phyloP scores from a whole-genome alignment of 1,140 invertebrate genomes.

The Hyles vespertilio region DNA sequence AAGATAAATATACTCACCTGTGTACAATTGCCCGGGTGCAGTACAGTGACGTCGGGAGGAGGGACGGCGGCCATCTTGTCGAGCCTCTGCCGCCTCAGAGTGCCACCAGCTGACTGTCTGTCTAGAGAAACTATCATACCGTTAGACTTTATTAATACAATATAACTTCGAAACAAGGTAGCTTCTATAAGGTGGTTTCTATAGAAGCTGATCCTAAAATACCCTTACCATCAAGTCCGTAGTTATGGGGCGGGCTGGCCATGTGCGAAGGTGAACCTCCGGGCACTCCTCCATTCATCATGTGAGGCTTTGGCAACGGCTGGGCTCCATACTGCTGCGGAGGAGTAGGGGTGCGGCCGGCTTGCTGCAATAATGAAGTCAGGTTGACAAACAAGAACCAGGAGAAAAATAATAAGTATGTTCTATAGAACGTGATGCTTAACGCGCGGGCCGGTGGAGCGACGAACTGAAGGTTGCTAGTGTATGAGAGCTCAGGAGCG shows the following conservation, averaged over 20 bases:
- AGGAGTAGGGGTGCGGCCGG: slow-evolving; percentile 61
- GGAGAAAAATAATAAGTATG: too few species aligned
- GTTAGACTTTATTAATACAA: neutral
- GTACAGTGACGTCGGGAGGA: slow-evolving; percentile 70
- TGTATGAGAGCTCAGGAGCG: too few species aligned
- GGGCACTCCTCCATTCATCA: slow-evolving; percentile 44
- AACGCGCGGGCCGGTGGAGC: too few species aligned
- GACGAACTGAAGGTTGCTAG: too few species aligned
- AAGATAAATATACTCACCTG: slow-evolving; percentile 40
- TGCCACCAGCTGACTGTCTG: slow-evolving; percentile 64
- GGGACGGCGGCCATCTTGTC: slow-evolving; percentile 68
- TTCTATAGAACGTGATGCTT: too few species aligned
- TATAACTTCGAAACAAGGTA: too few species aligned
- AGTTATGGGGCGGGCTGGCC: slow-evolving; percentile 42
- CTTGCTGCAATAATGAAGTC: slow-evolving; percentile 33
- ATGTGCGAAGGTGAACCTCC: slow-evolving; percentile 46
- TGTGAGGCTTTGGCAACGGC: slow-evolving; percentile 33
- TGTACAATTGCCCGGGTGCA: slow-evolving; percentile 64
- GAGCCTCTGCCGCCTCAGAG: slow-evolving; percentile 55
- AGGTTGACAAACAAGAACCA: too few species aligned
- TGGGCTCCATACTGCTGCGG: slow-evolving; percentile 61
- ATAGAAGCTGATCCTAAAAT: neutral
- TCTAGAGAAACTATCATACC: slow-evolving; percentile 28
- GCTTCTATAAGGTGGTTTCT: too few species aligned
- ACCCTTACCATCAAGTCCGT: slow-evolving; percentile 49